Evolutionary conservation across 2,888 invertebrate genomes (phyloP).

Genomic region (Macrophya alboannulata): DNA sequence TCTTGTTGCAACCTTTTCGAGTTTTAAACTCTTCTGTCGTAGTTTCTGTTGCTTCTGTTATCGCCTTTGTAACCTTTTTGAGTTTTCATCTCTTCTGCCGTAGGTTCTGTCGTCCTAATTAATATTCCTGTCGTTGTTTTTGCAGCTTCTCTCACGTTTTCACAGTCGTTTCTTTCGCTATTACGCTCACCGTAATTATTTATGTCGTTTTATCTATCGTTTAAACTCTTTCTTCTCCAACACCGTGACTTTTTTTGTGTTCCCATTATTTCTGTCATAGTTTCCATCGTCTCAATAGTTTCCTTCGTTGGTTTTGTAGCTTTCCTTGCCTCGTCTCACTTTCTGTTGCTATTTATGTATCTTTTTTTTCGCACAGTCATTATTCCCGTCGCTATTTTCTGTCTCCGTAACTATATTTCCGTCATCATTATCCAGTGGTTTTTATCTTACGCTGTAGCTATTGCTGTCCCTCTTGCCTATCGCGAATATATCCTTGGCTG

Average conservation of each 20-base stretch:
- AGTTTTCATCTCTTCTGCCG: too few species aligned
- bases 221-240: neutral
- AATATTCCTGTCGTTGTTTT: neutral
- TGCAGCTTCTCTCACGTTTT: neutral
- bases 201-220: neutral
- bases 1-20: too few species aligned
- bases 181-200: neutral
- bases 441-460: neutral
- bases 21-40: too few species aligned
- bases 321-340: neutral
- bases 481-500: neutral
- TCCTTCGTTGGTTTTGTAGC: neutral
- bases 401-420: neutral
- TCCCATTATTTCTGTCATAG: neutral
- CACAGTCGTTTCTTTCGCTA: neutral
- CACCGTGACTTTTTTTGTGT: neutral
- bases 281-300: neutral
- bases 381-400: neutral
- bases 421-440: neutral
- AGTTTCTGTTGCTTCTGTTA: too few species aligned
- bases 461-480: neutral
- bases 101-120: too few species aligned
- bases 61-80: too few species aligned
- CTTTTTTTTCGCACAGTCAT: neutral
- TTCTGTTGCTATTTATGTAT: neutral